Evolutionary conservation across 1,140 invertebrate genomes (phyloP), one percentile per base, ranked within the genome.

Genomic region (Drosophila simulans): DNA sequence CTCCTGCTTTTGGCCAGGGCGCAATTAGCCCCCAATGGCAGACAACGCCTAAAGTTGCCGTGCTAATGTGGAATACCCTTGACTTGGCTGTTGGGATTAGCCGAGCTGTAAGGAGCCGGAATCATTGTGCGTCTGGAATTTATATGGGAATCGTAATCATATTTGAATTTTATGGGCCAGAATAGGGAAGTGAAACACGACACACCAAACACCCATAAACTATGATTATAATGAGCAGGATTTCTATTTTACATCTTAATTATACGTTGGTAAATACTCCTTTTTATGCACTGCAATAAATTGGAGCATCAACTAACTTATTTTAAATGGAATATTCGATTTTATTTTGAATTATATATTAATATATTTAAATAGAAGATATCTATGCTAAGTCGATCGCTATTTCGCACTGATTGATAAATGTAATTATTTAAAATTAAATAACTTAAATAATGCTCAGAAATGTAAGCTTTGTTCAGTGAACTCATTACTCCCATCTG

Each of bases 21-120:
- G 76, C 77, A 86, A 86, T 86, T 86, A 86, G 83, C 79, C 51
- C 74, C 46, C 69, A 51, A 77, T 40, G 66, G 51, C 66, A 88
- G 82, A 79, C 82, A 83, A 86, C 82, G 79, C 83, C 83, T 82
- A 88, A 40, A 81, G 73, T 74, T 85, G 62, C 45, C 78, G 63
- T 88, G 83, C 75, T 83, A 86, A 86, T 83, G 70, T 69, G 54
- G 57, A 66, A 62, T 64, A 60, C 74, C 63, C 59, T 43, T 37
- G 35, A 20, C 45, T 34, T 3, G 25, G 51, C 11, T 40, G 39
- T 11, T 4, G 27, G 45, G 62, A 22, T 53, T 45, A 31, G 17
- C 45, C 2, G 31, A 10, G 31, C 7, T 17, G 31, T n/a, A 31
- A 35, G 55, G 46, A 39, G 43, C 25, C 17, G 52, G 60, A 39